Evolutionary conservation across 2,888 invertebrate genomes (phyloP).

Genomic region (Pollenia angustigena): DNA sequence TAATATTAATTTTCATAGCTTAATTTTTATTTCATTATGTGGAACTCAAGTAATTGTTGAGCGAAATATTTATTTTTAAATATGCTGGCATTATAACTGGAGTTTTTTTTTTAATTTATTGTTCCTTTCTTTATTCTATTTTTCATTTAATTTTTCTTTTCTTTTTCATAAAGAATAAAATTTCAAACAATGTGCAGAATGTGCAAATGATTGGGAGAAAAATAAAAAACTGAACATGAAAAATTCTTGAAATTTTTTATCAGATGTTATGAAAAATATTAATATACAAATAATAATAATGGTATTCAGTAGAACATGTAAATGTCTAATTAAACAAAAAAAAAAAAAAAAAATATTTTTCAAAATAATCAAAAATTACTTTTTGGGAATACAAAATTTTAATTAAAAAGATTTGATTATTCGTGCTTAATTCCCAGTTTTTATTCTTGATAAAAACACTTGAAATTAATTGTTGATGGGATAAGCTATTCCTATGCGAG

Average conservation of each 20-base stretch:
- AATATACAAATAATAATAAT: background rate
- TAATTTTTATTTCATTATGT: no score
- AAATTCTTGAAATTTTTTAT: slow-evolving; percentile 3
- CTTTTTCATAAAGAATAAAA: background rate
- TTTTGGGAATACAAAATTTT: no score
- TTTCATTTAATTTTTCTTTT: background rate
- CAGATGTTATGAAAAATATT: background rate
- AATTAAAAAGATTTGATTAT: no score
- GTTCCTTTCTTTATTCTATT: background rate
- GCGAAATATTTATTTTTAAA: background rate
- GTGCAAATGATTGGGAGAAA: slow-evolving; percentile 1
- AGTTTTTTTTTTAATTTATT: background rate
- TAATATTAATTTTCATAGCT: no score
- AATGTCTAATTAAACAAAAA: no score
- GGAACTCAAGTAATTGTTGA: no score
- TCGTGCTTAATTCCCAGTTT: no score
- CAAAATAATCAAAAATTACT: no score
- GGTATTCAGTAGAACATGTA: background rate
- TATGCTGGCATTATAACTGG: background rate
- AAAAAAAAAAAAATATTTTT: no score
- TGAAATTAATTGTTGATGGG: no score
- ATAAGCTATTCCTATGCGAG: no score
- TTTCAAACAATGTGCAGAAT: slow-evolving; percentile 9
- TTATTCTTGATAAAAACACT: no score
- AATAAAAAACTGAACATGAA: background rate